Base-by-base conservation (phyloP, 2,797 vertebrate species). In the Xiphorhynchus erythropygius region DNA sequence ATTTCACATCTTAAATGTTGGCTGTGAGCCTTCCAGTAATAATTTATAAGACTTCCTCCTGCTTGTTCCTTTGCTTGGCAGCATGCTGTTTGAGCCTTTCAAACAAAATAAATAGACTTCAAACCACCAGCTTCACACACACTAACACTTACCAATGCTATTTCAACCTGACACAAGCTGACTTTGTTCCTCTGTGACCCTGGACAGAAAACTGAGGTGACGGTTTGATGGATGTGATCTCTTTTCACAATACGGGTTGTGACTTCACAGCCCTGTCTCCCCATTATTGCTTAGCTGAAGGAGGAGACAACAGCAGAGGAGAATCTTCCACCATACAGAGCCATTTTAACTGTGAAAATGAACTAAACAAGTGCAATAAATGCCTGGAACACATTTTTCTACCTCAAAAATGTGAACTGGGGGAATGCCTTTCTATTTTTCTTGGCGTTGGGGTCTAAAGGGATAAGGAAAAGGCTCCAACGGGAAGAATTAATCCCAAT, bases 181-280 rank as follows among this genome's bases (percentile, higher is more conserved):
- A 98, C 96, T 97, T 97, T 97, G 96, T 97, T 97, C 90, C 67
- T 55, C 77, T 81, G 90, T 97, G 97, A 98, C 97, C 97, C 97
- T 74, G 78, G 91, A 94, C 78, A 97, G 97, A 98, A 97, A 97
- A 93, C 94, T 80, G 96, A 97, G 95, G 95, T 97, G 97, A 97
- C 91, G 84, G 92, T 87, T 98, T 98, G 98, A 98, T 98, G 97
- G 97, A 98, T 98, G 97, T 83, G 94, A 90, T 92, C 97, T 91
- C 93, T 95, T 91, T 95, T 96, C 97, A 98, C 97, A 97, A 97
- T 95, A 94, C 83, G 95, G 95, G 85, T 91, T 95, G 97, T 96
- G 97, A 97, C 97, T 98, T 97, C 97, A 95, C 39, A 42, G 94
- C 85, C 94, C 91, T 80, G 74, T 93, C 71, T 74, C 94, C 94